These are phyloP conservation scores for Smutsia temminckii DNA, from an alignment of 2,797 vertebrate genomes.

Conservation along the genomic window DNA sequence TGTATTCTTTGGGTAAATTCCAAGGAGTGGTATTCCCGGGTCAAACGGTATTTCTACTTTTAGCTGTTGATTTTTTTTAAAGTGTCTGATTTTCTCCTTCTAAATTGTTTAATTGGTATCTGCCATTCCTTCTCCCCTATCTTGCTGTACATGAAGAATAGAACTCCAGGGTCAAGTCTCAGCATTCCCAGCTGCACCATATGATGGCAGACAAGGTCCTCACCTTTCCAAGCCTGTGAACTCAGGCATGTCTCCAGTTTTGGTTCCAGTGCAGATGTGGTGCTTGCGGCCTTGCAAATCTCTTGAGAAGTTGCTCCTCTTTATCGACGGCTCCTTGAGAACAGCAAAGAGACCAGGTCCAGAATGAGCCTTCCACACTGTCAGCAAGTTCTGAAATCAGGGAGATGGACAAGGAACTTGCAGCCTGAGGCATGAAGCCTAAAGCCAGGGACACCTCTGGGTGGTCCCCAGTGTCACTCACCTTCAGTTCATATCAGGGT, in stretches of 20 bases:
- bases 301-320: background rate
- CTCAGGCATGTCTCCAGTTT: background rate
- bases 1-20: too few species aligned
- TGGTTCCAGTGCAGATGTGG: background rate
- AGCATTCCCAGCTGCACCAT: background rate
- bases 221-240: background rate
- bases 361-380: background rate
- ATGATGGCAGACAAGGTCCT: background rate
- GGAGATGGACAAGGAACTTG: background rate
- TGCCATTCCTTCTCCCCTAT: background rate
- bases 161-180: background rate
- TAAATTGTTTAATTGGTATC: background rate
- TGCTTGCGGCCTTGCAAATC: background rate
- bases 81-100: background rate
- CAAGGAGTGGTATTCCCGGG: too few species aligned
- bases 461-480: background rate
- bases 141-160: background rate
- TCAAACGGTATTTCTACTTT: background rate
- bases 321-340: background rate
- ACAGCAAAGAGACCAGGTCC: background rate
- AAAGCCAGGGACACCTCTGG: background rate
- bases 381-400: background rate
- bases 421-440: background rate
- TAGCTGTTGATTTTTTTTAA: background rate
- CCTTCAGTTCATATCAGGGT: background rate